These are phyloP conservation scores for Mus spicilegus DNA, from an alignment of 2,113 vertebrate species.

Conservation along the genomic window DNA sequence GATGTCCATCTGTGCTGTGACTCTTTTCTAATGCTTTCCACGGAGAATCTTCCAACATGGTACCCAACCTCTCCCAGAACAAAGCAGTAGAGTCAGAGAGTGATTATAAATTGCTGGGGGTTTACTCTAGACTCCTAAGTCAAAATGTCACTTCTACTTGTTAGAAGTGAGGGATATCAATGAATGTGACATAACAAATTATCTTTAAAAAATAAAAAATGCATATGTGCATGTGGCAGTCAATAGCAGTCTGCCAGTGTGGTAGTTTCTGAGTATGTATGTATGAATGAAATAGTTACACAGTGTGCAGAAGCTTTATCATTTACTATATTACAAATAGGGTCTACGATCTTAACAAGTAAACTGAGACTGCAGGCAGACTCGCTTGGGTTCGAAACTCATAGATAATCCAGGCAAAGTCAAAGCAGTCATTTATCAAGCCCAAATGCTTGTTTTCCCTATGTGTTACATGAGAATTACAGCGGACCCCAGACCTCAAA, in stretches of 20 bases:
- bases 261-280: background rate
- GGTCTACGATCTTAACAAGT: background rate
- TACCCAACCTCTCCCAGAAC: background rate
- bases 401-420: background rate
- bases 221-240: background rate
- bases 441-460: background rate
- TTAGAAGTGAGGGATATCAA: background rate
- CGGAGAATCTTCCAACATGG: fast-evolving
- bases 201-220: background rate
- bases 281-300: background rate
- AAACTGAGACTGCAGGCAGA: background rate
- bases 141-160: background rate
- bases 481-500: background rate
- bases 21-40: background rate
- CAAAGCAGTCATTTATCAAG: background rate
- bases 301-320: background rate
- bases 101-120: too few species aligned
- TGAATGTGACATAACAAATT: background rate
- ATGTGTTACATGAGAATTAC: background rate
- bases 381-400: background rate
- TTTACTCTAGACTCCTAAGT: background rate
- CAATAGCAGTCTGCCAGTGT: too few species aligned
- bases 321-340: background rate
- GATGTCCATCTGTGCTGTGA: background rate
- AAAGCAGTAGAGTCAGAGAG: background rate